phyloP scores from a whole-genome alignment of 2,113 vertebrate genomes.

The Holacanthus passer region DNA sequence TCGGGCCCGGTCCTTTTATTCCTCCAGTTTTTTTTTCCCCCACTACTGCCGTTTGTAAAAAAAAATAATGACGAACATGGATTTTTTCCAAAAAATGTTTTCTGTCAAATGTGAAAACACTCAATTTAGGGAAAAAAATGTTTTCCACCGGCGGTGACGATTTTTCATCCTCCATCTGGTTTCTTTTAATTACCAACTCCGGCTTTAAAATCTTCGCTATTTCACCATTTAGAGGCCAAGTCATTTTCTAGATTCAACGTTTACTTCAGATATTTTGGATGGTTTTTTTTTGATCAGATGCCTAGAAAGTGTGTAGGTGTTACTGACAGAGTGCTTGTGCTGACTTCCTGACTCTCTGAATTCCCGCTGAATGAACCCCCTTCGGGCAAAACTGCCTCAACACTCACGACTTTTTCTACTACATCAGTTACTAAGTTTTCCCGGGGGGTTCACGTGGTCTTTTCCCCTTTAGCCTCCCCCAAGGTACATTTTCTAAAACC shows the following conservation, averaged over 20 bases:
- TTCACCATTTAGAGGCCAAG: too few relatives aligned
- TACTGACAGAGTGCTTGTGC: conserved; percentile 22
- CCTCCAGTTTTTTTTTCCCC: neutral
- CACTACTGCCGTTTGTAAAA: neutral
- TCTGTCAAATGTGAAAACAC: neutral
- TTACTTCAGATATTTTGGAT: neutral
- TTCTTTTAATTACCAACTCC: too few relatives aligned
- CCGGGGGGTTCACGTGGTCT: neutral
- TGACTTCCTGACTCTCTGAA: conserved; percentile 12
- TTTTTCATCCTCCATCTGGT: neutral
- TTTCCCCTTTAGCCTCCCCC: conserved; percentile 4
- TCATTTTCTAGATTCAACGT: too few relatives aligned
- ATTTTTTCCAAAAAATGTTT: neutral
- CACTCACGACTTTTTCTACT: neutral
- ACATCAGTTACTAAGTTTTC: conserved; percentile 4
- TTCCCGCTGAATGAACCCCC: conserved; percentile 20
- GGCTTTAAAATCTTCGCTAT: too few relatives aligned
- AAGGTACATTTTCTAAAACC: conserved; percentile 20
- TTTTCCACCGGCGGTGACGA: neutral
- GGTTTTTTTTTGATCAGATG: conserved; percentile 19
- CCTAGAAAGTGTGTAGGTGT: conserved; percentile 9
- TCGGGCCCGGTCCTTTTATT: neutral
- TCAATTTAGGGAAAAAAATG: too few relatives aligned
- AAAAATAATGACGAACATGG: neutral
- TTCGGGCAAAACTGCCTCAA: conserved; percentile 16